phyloP scores from a whole-genome alignment of 2,113 vertebrate genomes.

The Ginglymostoma cirratum region DNA sequence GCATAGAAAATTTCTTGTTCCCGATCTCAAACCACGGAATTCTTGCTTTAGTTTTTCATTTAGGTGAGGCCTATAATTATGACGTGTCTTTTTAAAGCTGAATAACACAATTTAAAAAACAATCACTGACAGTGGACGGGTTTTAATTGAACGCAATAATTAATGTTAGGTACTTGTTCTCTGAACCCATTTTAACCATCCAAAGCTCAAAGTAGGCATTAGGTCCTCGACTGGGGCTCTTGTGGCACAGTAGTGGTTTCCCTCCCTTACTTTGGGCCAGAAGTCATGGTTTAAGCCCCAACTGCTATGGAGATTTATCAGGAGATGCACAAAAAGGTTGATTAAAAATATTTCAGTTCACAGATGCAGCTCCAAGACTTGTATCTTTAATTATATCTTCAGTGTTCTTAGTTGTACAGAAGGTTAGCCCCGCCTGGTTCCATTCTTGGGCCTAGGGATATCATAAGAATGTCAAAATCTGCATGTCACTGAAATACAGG shows the following conservation, averaged over 20 bases:
- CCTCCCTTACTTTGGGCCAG: too few species aligned
- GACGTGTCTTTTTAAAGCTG: neutral
- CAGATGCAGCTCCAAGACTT: neutral
- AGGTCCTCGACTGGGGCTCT: neutral
- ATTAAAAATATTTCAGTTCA: too few species aligned
- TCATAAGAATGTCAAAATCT: neutral
- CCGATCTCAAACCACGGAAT: neutral
- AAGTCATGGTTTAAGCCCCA: too few species aligned
- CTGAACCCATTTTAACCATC: neutral
- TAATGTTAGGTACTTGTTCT: neutral
- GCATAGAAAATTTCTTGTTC: neutral
- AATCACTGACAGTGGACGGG: neutral
- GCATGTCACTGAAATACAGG: neutral
- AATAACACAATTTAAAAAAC: neutral
- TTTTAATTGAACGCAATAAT: neutral
- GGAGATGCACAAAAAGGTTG: too few species aligned
- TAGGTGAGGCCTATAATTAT: neutral
- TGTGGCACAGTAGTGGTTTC: too few species aligned
- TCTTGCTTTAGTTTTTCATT: neutral
- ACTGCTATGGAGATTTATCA: too few species aligned
- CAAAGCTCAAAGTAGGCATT: neutral
- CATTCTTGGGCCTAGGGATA: neutral
- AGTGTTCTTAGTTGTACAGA: neutral
- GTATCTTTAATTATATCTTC: neutral
- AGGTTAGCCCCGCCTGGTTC: neutral